These are phyloP conservation scores for Blastomussa wellsi DNA, from an alignment of 92 coral and sea anemone species.

Conservation along the genomic window DNA sequence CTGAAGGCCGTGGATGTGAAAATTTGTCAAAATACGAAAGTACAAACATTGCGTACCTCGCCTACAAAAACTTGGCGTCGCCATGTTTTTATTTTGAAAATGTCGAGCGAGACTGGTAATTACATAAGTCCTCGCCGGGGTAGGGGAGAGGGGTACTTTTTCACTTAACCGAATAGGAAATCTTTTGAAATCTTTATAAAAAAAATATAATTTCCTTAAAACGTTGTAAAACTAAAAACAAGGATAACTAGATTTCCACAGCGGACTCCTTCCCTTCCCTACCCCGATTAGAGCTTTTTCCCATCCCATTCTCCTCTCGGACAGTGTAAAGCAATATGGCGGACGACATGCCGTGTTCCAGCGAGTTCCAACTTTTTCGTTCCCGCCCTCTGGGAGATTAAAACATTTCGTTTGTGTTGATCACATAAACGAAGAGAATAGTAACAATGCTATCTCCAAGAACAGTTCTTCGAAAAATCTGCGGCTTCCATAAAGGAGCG, in stretches of 20 bases:
- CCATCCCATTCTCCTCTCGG: not conserved
- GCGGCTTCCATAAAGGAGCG: not conserved
- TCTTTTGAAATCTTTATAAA: not conserved
- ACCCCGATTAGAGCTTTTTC: not conserved
- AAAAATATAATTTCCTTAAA: not conserved
- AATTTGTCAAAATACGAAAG: conserved; percentile 11
- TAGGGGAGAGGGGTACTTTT: not conserved
- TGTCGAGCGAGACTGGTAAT: conserved; percentile 9
- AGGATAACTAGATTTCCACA: not conserved
- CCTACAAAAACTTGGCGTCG: not conserved
- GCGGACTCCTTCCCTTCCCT: not conserved
- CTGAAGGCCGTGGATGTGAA: conserved; percentile 7
- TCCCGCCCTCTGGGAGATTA: not conserved
- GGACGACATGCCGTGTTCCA: not conserved
- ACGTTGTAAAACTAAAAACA: not conserved
- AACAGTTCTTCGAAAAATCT: not conserved
- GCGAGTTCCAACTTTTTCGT: not conserved
- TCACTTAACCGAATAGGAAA: too few relatives aligned
- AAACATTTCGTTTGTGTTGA: not conserved
- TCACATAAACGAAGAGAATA: not conserved
- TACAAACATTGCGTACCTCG: conserved; percentile 7
- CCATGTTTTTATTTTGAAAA: not conserved
- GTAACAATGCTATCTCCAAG: not conserved
- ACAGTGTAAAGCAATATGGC: not conserved
- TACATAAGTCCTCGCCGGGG: not conserved